Conservation (phyloP, 2,888 invertebrate genomes). For the Neria commutata region DNA sequence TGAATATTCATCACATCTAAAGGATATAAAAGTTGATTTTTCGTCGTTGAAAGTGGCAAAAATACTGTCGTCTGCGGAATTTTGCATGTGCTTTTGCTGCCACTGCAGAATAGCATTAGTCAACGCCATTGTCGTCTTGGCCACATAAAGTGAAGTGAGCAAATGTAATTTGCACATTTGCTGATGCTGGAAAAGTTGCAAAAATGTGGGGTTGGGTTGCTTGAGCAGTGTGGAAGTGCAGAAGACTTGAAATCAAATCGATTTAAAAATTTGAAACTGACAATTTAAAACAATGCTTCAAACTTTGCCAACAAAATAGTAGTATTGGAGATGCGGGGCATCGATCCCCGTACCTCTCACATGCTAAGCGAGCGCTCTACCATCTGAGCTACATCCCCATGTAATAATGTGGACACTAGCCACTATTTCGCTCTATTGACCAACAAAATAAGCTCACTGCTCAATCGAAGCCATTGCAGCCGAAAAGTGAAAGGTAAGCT, state of each 20-base stretch:
- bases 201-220: slow-evolving; percentile 3
- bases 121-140: no score
- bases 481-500: slow-evolving; percentile 26
- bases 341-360: slow-evolving; percentile 64
- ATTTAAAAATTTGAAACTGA: no score
- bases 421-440: slow-evolving; percentile 19
- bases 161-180: slow-evolving; percentile 24
- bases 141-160: slow-evolving; percentile 5
- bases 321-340: slow-evolving; percentile 61
- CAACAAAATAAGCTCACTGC: slow-evolving; percentile 21
- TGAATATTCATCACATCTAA: slow-evolving; percentile 52
- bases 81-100: slow-evolving; percentile 25
- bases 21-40: slow-evolving; percentile 23
- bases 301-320: slow-evolving; percentile 3
- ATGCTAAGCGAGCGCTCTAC: slow-evolving; percentile 64
- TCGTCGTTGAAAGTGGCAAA: slow-evolving; percentile 29
- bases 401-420: slow-evolving; percentile 15
- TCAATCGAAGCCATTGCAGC: slow-evolving; percentile 34
- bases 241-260: no score
- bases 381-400: slow-evolving; percentile 63
- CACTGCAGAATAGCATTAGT: slow-evolving; percentile 19
- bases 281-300: no score
- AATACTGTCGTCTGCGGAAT: slow-evolving; percentile 54
- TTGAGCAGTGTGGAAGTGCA: background rate
- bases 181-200: slow-evolving; percentile 10